Percentiles rank a stretch among this genome's conserved stretches.
Evolutionary conservation across 2,888 invertebrate genomes (phyloP).

Genomic region (Leucania comma): DNA sequence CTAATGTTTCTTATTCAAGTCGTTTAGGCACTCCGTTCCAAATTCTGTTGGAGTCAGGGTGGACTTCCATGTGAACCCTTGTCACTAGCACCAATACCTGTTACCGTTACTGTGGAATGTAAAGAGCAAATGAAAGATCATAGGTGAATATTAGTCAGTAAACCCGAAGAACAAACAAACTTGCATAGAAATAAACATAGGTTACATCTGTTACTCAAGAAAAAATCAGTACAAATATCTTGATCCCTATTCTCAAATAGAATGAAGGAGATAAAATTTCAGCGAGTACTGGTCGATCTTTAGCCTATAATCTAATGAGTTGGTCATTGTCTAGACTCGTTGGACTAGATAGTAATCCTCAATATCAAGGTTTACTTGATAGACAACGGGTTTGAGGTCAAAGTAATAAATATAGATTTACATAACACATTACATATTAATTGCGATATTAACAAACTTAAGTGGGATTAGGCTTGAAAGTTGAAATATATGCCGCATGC

Average conservation of each 20-base stretch:
- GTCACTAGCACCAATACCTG: too few relatives aligned
- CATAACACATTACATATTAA: slow-evolving; percentile 19
- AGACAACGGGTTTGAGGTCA: slow-evolving; percentile 25
- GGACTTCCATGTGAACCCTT: too few relatives aligned
- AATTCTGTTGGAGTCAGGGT: too few relatives aligned
- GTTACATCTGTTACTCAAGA: slow-evolving; percentile 9
- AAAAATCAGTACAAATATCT: not conserved
- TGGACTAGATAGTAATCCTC: slow-evolving; percentile 40
- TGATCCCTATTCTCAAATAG: not conserved
- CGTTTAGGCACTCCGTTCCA: too few relatives aligned
- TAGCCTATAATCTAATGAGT: slow-evolving; percentile 35
- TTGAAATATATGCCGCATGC: too few relatives aligned
- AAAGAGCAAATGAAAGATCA: too few relatives aligned
- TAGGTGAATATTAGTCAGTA: not conserved
- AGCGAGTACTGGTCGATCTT: slow-evolving; percentile 6
- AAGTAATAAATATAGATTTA: slow-evolving; percentile 26
- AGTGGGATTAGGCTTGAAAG: too few relatives aligned
- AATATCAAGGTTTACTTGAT: slow-evolving; percentile 44
- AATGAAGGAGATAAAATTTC: not conserved
- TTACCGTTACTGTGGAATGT: too few relatives aligned
- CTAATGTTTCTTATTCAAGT: too few relatives aligned
- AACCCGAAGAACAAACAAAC: not conserved
- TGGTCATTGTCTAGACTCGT: slow-evolving; percentile 39
- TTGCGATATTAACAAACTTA: not conserved
- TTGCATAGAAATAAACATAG: not conserved